Percentiles rank a stretch among this genome's conserved stretches.
These are phyloP conservation scores for Drosophila gaucha DNA, from an alignment of 2,888 invertebrate species.

Conservation along the genomic window DNA sequence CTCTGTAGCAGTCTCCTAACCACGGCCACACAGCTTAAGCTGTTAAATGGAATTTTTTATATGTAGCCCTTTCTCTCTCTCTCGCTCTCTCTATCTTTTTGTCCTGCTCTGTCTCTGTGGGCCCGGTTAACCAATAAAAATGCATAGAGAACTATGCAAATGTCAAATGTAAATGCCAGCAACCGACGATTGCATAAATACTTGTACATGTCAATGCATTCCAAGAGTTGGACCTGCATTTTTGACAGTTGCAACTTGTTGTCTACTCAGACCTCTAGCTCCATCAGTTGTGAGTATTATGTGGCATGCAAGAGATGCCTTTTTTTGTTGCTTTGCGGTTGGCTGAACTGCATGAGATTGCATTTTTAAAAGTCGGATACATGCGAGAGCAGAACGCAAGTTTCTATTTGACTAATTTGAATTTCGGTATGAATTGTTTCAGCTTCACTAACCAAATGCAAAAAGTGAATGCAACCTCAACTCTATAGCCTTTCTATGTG, in stretches of 20 bases:
- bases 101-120: conserved; percentile 1
- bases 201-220: conserved; percentile 64
- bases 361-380: conserved; percentile 49
- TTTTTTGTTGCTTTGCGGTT: conserved; percentile 50
- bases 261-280: conserved; percentile 15
- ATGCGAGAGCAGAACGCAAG: conserved; percentile 49
- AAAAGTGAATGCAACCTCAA: conserved; percentile 15
- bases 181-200: conserved; percentile 62
- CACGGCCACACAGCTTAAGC: conserved; percentile 44
- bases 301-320: conserved; percentile 51
- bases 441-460: conserved; percentile 43
- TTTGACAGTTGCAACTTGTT: conserved; percentile 70
- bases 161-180: conserved; percentile 67
- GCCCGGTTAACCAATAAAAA: conserved; percentile 62
- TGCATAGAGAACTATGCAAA: conserved; percentile 72
- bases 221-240: conserved; percentile 60
- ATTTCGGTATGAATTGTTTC: conserved; percentile 53
- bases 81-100: neutral
- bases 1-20: no score
- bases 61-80: neutral
- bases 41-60: conserved; percentile 67
- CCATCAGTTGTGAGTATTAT: conserved; percentile 11
- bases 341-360: conserved; percentile 59
- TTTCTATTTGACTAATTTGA: conserved; percentile 68
- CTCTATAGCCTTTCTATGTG: neutral